Percentiles rank a stretch among this genome's conserved stretches.
phyloP scores from a whole-genome alignment of 2,113 vertebrate genomes.

The Lota lota region DNA sequence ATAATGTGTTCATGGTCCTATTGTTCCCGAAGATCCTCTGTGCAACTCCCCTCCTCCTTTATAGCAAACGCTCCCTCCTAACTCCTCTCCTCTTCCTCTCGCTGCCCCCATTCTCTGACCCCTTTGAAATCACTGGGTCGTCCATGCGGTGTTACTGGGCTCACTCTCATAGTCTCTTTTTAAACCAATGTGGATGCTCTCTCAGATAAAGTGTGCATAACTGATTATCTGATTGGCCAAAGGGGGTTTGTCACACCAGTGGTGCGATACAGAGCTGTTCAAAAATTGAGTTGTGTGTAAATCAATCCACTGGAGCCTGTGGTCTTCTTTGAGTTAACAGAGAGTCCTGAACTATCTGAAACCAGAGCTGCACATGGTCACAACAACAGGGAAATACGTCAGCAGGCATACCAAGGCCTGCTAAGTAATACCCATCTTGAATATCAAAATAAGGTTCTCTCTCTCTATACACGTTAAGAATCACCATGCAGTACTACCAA shows the following conservation, averaged over 20 bases:
- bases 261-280: conserved; percentile 8
- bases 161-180: conserved; percentile 6
- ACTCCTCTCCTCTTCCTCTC: conserved; percentile 28
- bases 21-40: conserved; percentile 56
- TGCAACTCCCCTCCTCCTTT: conserved; percentile 35
- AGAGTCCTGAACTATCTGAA: conserved; percentile 9
- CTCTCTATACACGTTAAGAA: too few relatives aligned
- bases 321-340: conserved; percentile 9
- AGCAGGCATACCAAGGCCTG: neutral
- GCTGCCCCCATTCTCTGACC: conserved; percentile 32
- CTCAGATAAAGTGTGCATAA: conserved; percentile 9
- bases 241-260: conserved; percentile 20
- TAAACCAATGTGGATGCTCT: conserved; percentile 48
- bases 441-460: neutral
- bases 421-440: neutral
- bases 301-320: conserved; percentile 21
- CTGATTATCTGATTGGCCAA: conserved; percentile 40
- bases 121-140: conserved; percentile 62
- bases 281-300: conserved; percentile 26
- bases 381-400: conserved; percentile 7
- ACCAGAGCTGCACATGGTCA: conserved; percentile 22
- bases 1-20: conserved; percentile 52
- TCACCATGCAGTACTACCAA: conserved; percentile 12
- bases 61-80: too few relatives aligned
- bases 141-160: conserved; percentile 55